Base-by-base conservation (phyloP, 1,140 invertebrate genomes). In the Coelopa frigida region DNA sequence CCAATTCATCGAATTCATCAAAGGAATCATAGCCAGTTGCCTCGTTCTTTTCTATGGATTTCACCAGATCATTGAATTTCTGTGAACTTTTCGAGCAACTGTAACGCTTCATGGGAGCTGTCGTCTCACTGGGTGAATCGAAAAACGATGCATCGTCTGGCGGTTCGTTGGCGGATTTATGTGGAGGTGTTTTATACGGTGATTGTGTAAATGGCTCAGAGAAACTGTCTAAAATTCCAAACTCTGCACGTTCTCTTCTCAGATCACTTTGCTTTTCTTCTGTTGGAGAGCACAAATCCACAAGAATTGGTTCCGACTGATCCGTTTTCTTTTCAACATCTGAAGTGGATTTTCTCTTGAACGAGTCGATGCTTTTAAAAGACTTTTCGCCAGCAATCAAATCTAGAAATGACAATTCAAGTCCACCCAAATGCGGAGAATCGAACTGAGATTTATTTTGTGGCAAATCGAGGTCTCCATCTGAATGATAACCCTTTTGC, bases 181-280 rank as follows among this genome's bases (percentile, higher is more conserved):
- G 1, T 5, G 42, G 24, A 1, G 48, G 38, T 29, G 51, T 57
- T 3, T 39, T 31, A 1, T 52, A 6, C 21, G 57, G 51, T 0
- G 52, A 54, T n/a, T 56, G 39, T 7, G 45, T 48, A 31, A 54
- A 52, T 0, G 52, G 56, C 22, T 65, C 51, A 0, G 59, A 65
- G 4, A 41, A 48, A 4, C 57, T 57, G 46, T 66, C 62, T 7
- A 66, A 11, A 11, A 66, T 66, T 1, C 59, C 62, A 49, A 62
- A 66, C n/a, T 66, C 56, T 3, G 58, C 58, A 14, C 62, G 59
- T 35, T 66, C 62, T 17, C 43, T 52, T 44, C 56, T 61, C 15
- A 61, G 21, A 8, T 38, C 26, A 18, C 50, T 53, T 17, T 12
- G 33, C 22, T 14, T 23, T n/a, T n/a, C n/a, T n/a, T n/a, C n/a